Conservation (phyloP, 2,797 vertebrate species). For the Semotilus atromaculatus region DNA sequence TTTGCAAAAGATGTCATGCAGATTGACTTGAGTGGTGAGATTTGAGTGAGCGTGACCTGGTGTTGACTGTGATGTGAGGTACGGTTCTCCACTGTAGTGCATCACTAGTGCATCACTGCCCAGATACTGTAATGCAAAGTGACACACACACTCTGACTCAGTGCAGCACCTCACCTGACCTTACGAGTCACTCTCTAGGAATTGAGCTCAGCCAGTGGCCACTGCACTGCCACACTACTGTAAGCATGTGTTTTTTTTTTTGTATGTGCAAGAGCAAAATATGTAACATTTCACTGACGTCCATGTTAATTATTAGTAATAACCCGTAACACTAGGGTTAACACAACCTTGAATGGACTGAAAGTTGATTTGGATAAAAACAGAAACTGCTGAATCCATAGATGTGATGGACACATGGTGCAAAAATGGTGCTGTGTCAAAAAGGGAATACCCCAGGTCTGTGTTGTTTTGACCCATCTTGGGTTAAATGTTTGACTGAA, state of each 20-base stretch:
- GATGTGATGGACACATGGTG: too few relatives aligned
- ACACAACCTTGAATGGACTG: too few relatives aligned
- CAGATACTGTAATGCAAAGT: conserved; percentile 22
- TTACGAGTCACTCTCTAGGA: not conserved
- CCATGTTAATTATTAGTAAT: not conserved
- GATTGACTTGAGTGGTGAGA: not conserved
- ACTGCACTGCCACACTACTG: not conserved
- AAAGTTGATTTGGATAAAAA: too few relatives aligned
- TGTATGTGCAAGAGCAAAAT: not conserved
- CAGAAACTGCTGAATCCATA: too few relatives aligned
- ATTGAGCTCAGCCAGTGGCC: not conserved
- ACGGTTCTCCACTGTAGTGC: not conserved
- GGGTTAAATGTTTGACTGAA: not conserved
- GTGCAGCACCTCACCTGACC: conserved; percentile 9
- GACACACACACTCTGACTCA: conserved; percentile 21
- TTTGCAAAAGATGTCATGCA: not conserved
- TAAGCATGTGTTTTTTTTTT: not conserved
- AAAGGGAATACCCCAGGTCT: too few relatives aligned
- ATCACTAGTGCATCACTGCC: not conserved
- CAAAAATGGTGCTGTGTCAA: too few relatives aligned
- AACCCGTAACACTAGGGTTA: too few relatives aligned
- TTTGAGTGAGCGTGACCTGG: not conserved
- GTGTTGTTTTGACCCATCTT: too few relatives aligned
- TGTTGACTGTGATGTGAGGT: not conserved
- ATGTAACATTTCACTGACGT: not conserved